Evolutionary conservation across 2,797 vertebrate species (phyloP), one percentile per base, ranked within the genome.

Genomic region (Sebastes goodei): DNA sequence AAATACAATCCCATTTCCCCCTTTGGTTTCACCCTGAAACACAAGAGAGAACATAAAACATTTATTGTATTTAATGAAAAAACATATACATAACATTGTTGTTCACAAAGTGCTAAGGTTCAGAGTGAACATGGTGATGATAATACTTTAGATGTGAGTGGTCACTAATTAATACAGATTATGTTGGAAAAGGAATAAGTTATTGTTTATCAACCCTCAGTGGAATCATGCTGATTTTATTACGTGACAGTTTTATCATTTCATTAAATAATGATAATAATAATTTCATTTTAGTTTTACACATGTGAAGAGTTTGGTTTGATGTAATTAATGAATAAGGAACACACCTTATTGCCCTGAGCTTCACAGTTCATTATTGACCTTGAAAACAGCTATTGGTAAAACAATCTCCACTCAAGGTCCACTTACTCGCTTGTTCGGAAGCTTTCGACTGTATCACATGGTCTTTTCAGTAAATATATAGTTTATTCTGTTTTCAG

Each of bases 1-100:
- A 93, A 61, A 73, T 42, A 65, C 25, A 32, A 10, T 56, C 66
- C 78, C 94, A 95, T 95, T 62, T 76, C 59, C 30, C 14, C 27
- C 17, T 76, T 33, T 21, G 29, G 25, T 64, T 85, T 71, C 21
- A 46, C 64, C 79, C 89, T 94, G 81, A 79, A 93, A 92, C 25
- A 85, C 27, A 88, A 42, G 30, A 82, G 3, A 88, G 11, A 78
- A 46, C 10, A 78, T 2, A 33, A 25, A 77, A 25, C 2, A 29
- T 75, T 6, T 7, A 25, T 46, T 76, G 25, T 5, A 20, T 9
- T 60, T 17, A 7, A 33, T 30, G 0, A 57, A n/a, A 59, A 53
- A 55, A 66, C 5, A 42, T 38, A 42, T 49, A 8, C 42, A 5
- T 3, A 60, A 63, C 10, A 23, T 46, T 38, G 27, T 23, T 23